These are phyloP conservation scores for Zaprionus vittiger DNA, from an alignment of 1,140 invertebrate species.

Conservation along the genomic window DNA sequence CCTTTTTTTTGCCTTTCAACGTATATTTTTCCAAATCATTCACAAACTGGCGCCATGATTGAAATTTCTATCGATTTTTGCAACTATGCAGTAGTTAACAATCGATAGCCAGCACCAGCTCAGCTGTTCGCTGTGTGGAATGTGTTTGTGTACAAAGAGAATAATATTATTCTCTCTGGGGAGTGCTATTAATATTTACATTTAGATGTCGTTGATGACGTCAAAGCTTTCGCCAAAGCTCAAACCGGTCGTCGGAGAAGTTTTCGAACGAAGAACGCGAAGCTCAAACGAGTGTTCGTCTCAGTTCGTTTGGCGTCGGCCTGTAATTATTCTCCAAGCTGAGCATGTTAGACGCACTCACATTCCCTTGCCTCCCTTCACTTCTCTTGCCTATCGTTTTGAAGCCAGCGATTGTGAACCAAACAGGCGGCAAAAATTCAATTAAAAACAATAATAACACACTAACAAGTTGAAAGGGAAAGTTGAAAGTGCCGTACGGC, in stretches of 20 bases:
- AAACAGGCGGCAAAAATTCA: slow-evolving; percentile 8
- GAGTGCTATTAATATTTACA: not conserved
- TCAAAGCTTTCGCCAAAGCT: slow-evolving; percentile 6
- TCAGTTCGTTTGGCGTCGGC: not conserved
- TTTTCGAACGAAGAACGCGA: not conserved
- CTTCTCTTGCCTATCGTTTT: not conserved
- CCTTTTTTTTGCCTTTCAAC: not conserved
- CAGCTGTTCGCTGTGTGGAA: slow-evolving; percentile 59
- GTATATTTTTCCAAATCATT: not conserved
- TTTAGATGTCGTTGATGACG: not conserved
- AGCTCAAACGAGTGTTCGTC: not conserved
- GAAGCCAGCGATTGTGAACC: not conserved
- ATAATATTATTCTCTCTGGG: not conserved
- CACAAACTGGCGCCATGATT: slow-evolving; percentile 4
- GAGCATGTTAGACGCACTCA: not conserved
- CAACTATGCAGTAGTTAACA: slow-evolving; percentile 11
- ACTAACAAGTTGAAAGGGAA: not conserved
- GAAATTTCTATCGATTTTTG: not conserved
- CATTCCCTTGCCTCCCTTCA: not conserved
- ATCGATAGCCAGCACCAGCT: slow-evolving; percentile 13
- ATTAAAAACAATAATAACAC: slow-evolving; percentile 5
- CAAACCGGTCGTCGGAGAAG: not conserved
- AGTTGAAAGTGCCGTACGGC: not conserved
- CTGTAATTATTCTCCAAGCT: not conserved
- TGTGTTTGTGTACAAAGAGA: slow-evolving; percentile 26